Conservation (phyloP, 2,888 invertebrate genomes). For the Ischnus inquisitorius region DNA sequence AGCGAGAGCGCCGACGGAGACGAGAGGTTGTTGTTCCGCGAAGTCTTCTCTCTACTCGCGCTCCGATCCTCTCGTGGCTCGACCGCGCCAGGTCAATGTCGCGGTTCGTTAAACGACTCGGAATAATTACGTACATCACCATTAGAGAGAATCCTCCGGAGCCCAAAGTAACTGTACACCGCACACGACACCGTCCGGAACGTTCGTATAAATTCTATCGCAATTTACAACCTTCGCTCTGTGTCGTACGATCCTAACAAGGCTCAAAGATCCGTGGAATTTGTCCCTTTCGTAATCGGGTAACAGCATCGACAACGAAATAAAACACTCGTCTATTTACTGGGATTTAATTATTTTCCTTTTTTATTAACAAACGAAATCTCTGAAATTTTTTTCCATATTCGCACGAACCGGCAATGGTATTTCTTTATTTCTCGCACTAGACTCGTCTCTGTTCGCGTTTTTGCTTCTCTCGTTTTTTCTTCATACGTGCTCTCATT, state of each 20-base stretch:
- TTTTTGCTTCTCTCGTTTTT: background rate
- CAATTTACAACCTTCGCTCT: background rate
- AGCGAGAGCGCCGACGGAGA: slow-evolving; percentile 8
- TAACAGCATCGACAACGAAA: too few species aligned
- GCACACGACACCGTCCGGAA: background rate
- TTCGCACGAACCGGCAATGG: too few species aligned
- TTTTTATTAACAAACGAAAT: too few species aligned
- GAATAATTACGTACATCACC: slow-evolving; percentile 54
- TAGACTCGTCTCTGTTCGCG: background rate
- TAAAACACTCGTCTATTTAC: too few species aligned
- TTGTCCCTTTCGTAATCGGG: background rate
- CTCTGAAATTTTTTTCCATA: too few species aligned
- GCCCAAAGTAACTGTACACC: slow-evolving; percentile 22
- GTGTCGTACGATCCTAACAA: slow-evolving; percentile 25
- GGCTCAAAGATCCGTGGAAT: slow-evolving; percentile 10
- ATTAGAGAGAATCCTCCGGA: slow-evolving; percentile 31
- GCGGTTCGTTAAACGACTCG: slow-evolving; percentile 53
- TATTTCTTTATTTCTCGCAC: background rate
- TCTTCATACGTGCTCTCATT: background rate
- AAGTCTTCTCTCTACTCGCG: slow-evolving; percentile 12
- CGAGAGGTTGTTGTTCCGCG: slow-evolving; percentile 29
- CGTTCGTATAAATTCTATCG: slow-evolving; percentile 20
- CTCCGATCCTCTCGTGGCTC: background rate
- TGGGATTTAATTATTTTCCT: too few species aligned
- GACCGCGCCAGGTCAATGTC: slow-evolving; percentile 35